phyloP scores from a whole-genome alignment of 1,140 invertebrate genomes.

The Sitophilus oryzae region DNA sequence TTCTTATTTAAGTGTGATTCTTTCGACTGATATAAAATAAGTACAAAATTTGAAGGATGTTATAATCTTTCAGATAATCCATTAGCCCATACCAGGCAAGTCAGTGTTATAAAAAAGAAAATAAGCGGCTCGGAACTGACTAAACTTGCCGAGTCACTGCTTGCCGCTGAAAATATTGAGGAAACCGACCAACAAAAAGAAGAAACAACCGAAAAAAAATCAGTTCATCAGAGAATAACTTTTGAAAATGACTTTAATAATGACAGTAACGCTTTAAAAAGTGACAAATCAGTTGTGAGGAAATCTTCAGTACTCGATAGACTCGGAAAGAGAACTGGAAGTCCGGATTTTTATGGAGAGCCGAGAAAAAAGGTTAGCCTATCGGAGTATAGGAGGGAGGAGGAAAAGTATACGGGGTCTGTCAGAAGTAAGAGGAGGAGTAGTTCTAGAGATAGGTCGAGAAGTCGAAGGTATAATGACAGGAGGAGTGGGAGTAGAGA shows the following conservation, averaged over 20 bases:
- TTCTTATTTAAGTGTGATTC: no score
- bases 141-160: neutral
- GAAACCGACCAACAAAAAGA: no score
- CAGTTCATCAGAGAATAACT: conserved; percentile 31
- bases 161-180: neutral
- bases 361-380: conserved; percentile 24
- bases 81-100: conserved; percentile 1
- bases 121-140: neutral
- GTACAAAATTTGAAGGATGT: no score
- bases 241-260: conserved; percentile 22
- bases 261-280: neutral
- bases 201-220: conserved; percentile 8
- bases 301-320: conserved; percentile 34
- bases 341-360: conserved; percentile 8
- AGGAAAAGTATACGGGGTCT: conserved; percentile 11
- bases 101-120: conserved; percentile 11
- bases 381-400: conserved; percentile 26
- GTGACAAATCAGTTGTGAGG: conserved; percentile 5
- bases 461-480: conserved; percentile 9
- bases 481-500: conserved; percentile 12
- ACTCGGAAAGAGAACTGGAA: conserved; percentile 25
- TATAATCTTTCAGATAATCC: no score
- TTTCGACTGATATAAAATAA: no score
- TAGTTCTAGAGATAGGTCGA: conserved; percentile 13
- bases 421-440: neutral